Percentiles rank a stretch among this genome's conserved stretches.
Evolutionary conservation across 2,888 invertebrate genomes (phyloP).

Genomic region (Pecten maximus): DNA sequence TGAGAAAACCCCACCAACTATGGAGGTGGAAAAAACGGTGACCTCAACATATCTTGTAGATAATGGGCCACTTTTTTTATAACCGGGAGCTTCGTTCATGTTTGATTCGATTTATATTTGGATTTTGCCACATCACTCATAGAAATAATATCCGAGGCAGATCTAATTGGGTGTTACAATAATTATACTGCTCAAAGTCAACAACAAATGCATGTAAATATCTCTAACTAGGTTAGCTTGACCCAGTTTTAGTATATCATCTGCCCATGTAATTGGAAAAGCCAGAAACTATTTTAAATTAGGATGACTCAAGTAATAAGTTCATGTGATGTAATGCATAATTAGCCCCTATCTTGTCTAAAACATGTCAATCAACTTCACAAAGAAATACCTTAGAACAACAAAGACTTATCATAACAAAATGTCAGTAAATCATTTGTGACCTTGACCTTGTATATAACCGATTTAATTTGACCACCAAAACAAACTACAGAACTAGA

Average conservation of each 20-base stretch:
- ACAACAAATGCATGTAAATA: neutral
- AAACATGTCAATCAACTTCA: too few relatives aligned
- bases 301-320: neutral
- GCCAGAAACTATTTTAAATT: neutral
- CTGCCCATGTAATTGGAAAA: constrained; percentile 11
- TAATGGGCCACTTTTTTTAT: neutral
- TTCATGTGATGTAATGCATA: neutral
- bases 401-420: neutral
- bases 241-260: neutral
- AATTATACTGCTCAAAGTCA: neutral
- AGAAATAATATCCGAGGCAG: neutral
- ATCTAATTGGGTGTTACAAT: neutral
- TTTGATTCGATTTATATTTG: neutral
- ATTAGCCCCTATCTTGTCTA: neutral
- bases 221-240: neutral
- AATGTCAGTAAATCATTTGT: too few relatives aligned
- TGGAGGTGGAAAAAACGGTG: neutral
- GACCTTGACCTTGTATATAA: too few relatives aligned
- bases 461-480: too few relatives aligned
- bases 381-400: neutral
- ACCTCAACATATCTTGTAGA: neutral
- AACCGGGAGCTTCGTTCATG: neutral
- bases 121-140: neutral
- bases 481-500: too few relatives aligned
- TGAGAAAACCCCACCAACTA: neutral